Base-by-base conservation (phyloP, 1,140 invertebrate genomes). In the Galleria mellonella region DNA sequence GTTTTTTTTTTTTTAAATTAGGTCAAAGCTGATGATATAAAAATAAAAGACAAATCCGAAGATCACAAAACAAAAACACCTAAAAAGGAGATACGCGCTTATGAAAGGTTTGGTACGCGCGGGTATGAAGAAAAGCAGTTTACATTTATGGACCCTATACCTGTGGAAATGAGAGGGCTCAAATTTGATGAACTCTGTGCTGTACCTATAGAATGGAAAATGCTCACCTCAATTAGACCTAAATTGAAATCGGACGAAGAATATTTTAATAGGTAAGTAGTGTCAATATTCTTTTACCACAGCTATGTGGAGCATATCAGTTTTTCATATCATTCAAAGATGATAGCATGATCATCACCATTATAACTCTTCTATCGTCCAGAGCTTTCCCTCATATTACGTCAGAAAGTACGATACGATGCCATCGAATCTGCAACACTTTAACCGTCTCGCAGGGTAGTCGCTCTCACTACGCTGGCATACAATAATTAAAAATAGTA, bases 141-240 rank as follows among this genome's bases (percentile, higher is more conserved):
- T 72, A 86, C 82, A 0, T 94, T 94, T 71, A 91, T 92, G 43
- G 91, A 97, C 86, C 95, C 95, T 0, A 87, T 95, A 41, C 95
- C 95, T 2, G 83, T 89, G 0, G 93, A 95, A 72, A 97, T 97
- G 95, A 89, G 89, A 58, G 87, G 87, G 13, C 87, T 95, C 11
- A 91, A 92, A 62, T 83, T 97, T 32, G 90, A 92, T 43, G 94
- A 97, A 62, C 82, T 97, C 17, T 93, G 93, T 51, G 87, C 91
- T 9, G 94, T 97, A 1, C 90, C 94, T n/a, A 97, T 97, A 42
- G 94, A 96, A 62, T 97, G 96, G 96, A 90, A 92, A 72, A 97
- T 97, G 96, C 79, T 97, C 5, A 97, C 96, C 5, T 92, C 94
- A 8, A 68, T 94, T 8, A 86, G 95, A 58, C 95, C 96, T 0